Base-by-base conservation (phyloP, 2,797 vertebrate genomes). In the Tapirus indicus region DNA sequence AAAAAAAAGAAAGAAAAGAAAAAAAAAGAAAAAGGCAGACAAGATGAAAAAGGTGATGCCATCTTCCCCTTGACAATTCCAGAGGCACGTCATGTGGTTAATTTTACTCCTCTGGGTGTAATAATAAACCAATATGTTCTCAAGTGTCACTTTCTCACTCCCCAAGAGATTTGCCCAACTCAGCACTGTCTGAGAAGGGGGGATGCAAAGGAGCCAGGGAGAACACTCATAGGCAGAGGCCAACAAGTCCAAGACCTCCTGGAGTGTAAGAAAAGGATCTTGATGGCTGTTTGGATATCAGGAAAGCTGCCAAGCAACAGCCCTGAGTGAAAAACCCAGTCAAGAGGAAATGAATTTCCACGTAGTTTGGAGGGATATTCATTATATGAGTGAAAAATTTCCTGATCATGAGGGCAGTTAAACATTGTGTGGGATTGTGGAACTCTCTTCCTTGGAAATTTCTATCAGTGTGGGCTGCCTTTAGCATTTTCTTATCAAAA, bases 271-370 rank as follows among this genome's bases (percentile, higher is more conserved):
- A 97, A 93, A 84, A 96, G 62, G 87, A 82, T 95, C 96, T 93
- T 49, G 44, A 84, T 58, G 87, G 79, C 87, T 95, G 97, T 96
- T 96, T 97, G 89, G 47, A 72, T 96, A 90, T 91, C 71, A 93
- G 96, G 93, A 97, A 95, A 85, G 93, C 83, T 98, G 98, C 97
- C 98, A 98, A 97, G 83, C 25, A 66, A 97, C 60, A 89, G 80
- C 54, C 56, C 54, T 32, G 66, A 96, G 87, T 95, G 94, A 93
- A 97, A 98, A 98, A 97, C 88, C 9, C 93, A 96, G 97, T 97
- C 97, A 98, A 97, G 95, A 97, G 97, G 97, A 98, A 98, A 98
- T 97, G 93, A 97, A 97, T 96, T 94, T 94, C 71, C 88, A 98
- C 25, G 58, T 96, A 90, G 87, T 93, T 97, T 94, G 86, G 71